phyloP scores from a whole-genome alignment of 2,797 vertebrate genomes.

The Scomberomorus guttatus region DNA sequence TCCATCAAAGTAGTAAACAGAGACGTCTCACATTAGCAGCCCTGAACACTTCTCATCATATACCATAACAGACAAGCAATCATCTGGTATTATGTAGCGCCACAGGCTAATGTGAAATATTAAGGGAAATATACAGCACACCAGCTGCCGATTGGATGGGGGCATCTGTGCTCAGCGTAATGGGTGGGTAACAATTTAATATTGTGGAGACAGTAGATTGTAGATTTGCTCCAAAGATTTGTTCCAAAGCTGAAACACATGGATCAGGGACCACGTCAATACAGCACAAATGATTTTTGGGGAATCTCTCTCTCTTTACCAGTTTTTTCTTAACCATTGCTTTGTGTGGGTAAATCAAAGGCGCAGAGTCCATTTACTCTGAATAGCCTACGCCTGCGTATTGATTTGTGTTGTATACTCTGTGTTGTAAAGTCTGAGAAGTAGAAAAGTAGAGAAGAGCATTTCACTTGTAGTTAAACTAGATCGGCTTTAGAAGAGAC shows the following conservation, averaged over 20 bases:
- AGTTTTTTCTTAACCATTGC: constrained; percentile 5
- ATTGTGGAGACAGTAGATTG: constrained; percentile 60
- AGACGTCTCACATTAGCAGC: constrained; percentile 86
- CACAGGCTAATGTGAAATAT: constrained; percentile 85
- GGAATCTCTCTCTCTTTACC: constrained; percentile 7
- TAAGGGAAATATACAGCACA: constrained; percentile 77
- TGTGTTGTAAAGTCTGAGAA: constrained; percentile 46
- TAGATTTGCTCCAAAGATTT: constrained; percentile 57
- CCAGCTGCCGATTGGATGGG: constrained; percentile 77
- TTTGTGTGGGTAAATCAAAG: constrained; percentile 62
- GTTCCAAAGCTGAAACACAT: constrained; percentile 37
- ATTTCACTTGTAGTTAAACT: constrained; percentile 58
- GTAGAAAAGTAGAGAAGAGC: constrained; percentile 34
- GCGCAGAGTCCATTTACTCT: constrained; percentile 39
- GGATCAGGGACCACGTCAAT: constrained; percentile 14
- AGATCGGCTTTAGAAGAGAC: constrained; percentile 41
- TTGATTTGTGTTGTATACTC: constrained; percentile 62
- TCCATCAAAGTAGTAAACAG: constrained; percentile 87
- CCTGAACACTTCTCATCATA: constrained; percentile 84
- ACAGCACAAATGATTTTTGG: constrained; percentile 13
- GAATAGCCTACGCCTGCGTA: constrained; percentile 41
- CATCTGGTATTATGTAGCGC: constrained; percentile 83
- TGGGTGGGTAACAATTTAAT: constrained; percentile 74
- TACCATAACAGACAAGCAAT: constrained; percentile 86
- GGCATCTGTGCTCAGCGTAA: constrained; percentile 76